Evolutionary conservation across 2,113 vertebrate species (phyloP), one percentile per base, ranked within the genome.

Genomic region (Ageneiosus marmoratus): DNA sequence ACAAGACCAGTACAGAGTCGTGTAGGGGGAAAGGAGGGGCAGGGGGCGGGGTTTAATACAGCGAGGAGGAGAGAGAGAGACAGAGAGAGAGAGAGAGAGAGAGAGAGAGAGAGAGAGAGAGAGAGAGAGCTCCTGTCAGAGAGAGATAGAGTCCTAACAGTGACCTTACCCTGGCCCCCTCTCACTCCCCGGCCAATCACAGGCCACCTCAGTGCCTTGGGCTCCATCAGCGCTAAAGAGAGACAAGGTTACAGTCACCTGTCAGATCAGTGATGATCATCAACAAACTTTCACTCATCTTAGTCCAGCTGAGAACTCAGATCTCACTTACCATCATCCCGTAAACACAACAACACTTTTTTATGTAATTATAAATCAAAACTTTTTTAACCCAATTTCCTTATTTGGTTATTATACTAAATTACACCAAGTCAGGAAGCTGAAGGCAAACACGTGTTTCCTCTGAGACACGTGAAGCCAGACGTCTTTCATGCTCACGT

Each of bases 151-250:
- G 93, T 93, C 95, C 96, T 95, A 92, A 94, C 94, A 94, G 93
- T 95, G 89, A 90, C 95, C 97, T 99, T 98, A 99, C 97, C 98
- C 97, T 96, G 93, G 93, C 95, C 96, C 97, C 95, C 95, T 87
- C 92, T 88, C 95, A 91, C 92, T 93, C 88, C 89, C 93, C 94
- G 29, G 73, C 73, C 73, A 74, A 74, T 94, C 95, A 88, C 77
- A 92, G 91, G 95, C 92, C 93, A 93, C 91, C 87, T 80, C 76
- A 80, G 80, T 78, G 83, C 79, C 92, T 91, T 72, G 58, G 93
- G 91, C 87, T 90, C 91, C 89, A 89, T 88, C 91, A 91, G 84
- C 93, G 94, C 95, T 94, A 95, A 96, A 97, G 96, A 96, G 95
- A 97, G 92, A 97, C 95, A 98, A 94, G 96, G 95, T 95, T 96